A percentile compares a stretch with the other conserved stretches of the same genome.
Conservation (phyloP, 2,797 vertebrate genomes). For the Pangasius macronema region DNA sequence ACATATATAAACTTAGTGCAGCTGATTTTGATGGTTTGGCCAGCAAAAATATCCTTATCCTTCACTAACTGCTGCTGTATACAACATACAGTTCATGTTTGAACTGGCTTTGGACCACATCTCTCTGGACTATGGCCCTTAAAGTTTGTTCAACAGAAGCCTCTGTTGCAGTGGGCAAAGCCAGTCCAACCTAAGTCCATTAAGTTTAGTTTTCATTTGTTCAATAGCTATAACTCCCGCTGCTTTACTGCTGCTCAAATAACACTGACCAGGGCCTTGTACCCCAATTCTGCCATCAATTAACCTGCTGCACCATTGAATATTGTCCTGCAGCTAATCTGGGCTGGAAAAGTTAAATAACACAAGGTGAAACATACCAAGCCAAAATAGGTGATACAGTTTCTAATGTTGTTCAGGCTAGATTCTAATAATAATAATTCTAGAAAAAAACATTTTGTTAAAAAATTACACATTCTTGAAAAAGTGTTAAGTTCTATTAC, state of each 20-base stretch:
- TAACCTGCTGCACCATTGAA: not conserved
- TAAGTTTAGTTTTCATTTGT: not conserved
- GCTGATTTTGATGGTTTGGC: not conserved
- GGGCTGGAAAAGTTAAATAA: not conserved
- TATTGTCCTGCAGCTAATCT: not conserved
- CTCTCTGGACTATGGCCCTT: not conserved
- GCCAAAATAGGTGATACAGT: conserved; percentile 12
- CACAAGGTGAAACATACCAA: not conserved
- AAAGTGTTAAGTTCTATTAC: conserved; percentile 10
- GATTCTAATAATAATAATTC: not conserved
- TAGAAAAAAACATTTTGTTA: conserved; percentile 3
- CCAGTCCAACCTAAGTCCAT: not conserved
- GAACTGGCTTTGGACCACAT: not conserved
- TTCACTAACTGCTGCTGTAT: too few species aligned
- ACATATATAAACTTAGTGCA: not conserved
- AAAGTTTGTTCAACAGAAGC: not conserved
- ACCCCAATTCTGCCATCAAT: not conserved
- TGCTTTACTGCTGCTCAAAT: not conserved
- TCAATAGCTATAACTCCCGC: not conserved
- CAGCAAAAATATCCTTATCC: not conserved
- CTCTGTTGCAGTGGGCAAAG: not conserved
- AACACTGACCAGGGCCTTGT: not conserved
- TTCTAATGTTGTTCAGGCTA: conserved; percentile 58
- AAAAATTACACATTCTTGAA: not conserved
- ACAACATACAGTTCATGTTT: not conserved